Percentiles rank a stretch among this genome's conserved stretches.
phyloP scores from a whole-genome alignment of 2,888 invertebrate genomes.

The Elgonia sp. region DNA sequence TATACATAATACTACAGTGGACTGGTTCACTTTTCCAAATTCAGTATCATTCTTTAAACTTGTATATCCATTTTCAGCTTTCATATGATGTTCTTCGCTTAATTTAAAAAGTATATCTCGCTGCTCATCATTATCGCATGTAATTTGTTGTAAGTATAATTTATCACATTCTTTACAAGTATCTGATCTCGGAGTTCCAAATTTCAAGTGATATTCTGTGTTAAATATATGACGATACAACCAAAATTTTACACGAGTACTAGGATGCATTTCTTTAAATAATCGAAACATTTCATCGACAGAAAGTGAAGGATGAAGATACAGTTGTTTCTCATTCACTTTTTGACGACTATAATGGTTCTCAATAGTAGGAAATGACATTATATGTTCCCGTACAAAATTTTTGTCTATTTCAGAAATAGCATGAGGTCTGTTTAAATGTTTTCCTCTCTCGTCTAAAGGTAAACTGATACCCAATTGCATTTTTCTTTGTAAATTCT shows the following conservation, averaged over 20 bases:
- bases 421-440: not conserved
- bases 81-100: slow-evolving; percentile 29
- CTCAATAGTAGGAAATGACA: not conserved
- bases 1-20: too few species aligned
- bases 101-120: not conserved
- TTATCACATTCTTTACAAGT: slow-evolving; percentile 14
- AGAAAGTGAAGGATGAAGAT: not conserved
- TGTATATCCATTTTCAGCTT: slow-evolving; percentile 23
- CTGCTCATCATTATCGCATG: not conserved
- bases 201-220: slow-evolving; percentile 29
- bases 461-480: not conserved
- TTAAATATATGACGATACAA: slow-evolving; percentile 16
- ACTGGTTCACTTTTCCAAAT: too few species aligned
- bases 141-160: not conserved
- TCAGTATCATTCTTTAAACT: too few species aligned
- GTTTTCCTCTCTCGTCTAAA: not conserved
- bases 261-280: slow-evolving; percentile 24
- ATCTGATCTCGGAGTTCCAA: slow-evolving; percentile 29
- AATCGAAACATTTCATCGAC: slow-evolving; percentile 7
- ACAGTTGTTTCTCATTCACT: not conserved
- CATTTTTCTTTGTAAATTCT: slow-evolving; percentile 17
- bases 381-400: not conserved
- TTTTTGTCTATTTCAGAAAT: not conserved
- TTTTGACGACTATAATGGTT: slow-evolving; percentile 5
- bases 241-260: not conserved